Percentiles rank a stretch among this genome's conserved stretches.
Evolutionary conservation across 2,888 invertebrate species (phyloP).

Genomic region (Pachliopta kotzebuea): DNA sequence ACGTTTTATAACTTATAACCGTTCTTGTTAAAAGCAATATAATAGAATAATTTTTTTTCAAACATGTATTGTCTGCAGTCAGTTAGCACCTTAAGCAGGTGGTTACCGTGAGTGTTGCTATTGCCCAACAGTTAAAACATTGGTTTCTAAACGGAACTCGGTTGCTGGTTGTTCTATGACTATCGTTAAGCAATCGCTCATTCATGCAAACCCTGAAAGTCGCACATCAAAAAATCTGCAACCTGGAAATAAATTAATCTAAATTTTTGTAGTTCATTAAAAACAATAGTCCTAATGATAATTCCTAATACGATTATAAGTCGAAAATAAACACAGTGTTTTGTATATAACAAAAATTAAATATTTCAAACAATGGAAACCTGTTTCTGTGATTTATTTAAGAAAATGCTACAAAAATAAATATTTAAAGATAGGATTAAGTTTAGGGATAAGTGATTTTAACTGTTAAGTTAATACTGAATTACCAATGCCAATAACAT

Average conservation of each 20-base stretch:
- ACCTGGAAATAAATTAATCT: conserved; percentile 43
- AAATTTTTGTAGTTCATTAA: background rate
- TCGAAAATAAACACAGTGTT: too few species aligned
- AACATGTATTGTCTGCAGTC: conserved; percentile 1
- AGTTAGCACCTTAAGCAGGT: conserved; percentile 35
- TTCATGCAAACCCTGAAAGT: conserved; percentile 65
- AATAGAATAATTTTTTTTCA: background rate
- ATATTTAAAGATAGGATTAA: too few species aligned
- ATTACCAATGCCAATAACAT: too few species aligned
- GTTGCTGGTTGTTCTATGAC: conserved; percentile 51
- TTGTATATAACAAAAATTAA: too few species aligned
- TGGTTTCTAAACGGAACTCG: conserved; percentile 68
- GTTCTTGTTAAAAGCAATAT: background rate
- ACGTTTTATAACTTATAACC: too few species aligned
- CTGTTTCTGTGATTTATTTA: too few species aligned
- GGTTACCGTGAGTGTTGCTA: conserved; percentile 45
- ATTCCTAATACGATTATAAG: too few species aligned
- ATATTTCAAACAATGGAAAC: too few species aligned
- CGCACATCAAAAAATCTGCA: conserved; percentile 51
- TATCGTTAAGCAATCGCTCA: conserved; percentile 59
- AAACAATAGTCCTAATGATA: background rate
- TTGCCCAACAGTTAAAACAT: conserved; percentile 57
- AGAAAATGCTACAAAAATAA: too few species aligned
- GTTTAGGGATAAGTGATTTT: too few species aligned
- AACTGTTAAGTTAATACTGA: too few species aligned